A percentile compares a stretch with the other conserved stretches of the same genome.
Evolutionary conservation across 1,140 invertebrate genomes (phyloP).

Genomic region (Apis mellifera): Amel_HAv3.1 CM009932.2:9744501-9745000

Average conservation of each 20-base stretch:
- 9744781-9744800: neutral
- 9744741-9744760: neutral
- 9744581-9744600: too few relatives aligned
- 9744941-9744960: constrained; percentile 55
- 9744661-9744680: neutral
- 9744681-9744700: constrained; percentile 3
- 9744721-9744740: neutral
- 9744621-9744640: too few relatives aligned
- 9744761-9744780: neutral
- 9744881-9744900: neutral
- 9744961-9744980: constrained; percentile 54
- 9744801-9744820: constrained; percentile 6
- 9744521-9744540: too few relatives aligned
- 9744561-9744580: too few relatives aligned
- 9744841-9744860: neutral
- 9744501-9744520: too few relatives aligned
- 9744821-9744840: neutral
- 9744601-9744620: too few relatives aligned
- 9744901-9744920: too few relatives aligned
- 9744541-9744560: too few relatives aligned
- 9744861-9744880: constrained; percentile 7
- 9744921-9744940: constrained; percentile 24
- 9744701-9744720: neutral
- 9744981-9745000: constrained; percentile 40
- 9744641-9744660: too few relatives aligned